Base-by-base conservation (phyloP, 2,888 invertebrate species). In the Drosophila stalkeri region DNA sequence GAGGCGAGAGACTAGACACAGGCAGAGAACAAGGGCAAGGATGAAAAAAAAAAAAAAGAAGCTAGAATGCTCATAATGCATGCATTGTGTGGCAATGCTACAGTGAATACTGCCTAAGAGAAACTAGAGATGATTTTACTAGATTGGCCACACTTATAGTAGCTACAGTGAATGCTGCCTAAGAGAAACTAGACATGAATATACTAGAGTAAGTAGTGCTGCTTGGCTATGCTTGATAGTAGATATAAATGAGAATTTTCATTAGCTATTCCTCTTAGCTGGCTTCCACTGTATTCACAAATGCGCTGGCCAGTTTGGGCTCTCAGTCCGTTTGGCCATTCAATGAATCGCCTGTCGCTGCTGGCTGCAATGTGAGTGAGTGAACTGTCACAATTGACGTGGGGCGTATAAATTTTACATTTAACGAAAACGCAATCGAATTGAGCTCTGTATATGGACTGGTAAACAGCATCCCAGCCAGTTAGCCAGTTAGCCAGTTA, bases 351-450 rank as follows among this genome's bases (percentile, higher is more conserved):
- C 43, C 70, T 11, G 57, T 39, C 56, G 61, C 65, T 12, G 18
- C 77, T 72, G 72, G 71, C 74, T 80, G 75, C 73, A 64, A 79
- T 82, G 75, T 76, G 84, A 84, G 79, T 83, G 89, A 90, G 83
- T 86, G 83, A 90, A 90, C 90, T 90, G 90, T 90, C 90, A 89
- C 87, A 90, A 89, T 81, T 90, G 89, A 90, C 89, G 89, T 90
- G 89, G 82, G 89, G 90, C 91, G 87, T 90, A 90, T 90, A 90
- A 89, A 91, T 90, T 85, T 90, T 87, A 87, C 89, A 89, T 89
- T 90, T 85, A 90, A 89, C 86, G 82, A 83, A 86, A 87, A 85
- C 87, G 82, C 86, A 89, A 90, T 90, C 79, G 90, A 91, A 91
- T 91, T 91, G 90, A 86, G 78, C 82, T 80, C 85, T 91, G 81